Evolutionary conservation across 2,113 vertebrate species (phyloP), one percentile per base, ranked within the genome.

Genomic region (Microcebus ravelobensis): DNA sequence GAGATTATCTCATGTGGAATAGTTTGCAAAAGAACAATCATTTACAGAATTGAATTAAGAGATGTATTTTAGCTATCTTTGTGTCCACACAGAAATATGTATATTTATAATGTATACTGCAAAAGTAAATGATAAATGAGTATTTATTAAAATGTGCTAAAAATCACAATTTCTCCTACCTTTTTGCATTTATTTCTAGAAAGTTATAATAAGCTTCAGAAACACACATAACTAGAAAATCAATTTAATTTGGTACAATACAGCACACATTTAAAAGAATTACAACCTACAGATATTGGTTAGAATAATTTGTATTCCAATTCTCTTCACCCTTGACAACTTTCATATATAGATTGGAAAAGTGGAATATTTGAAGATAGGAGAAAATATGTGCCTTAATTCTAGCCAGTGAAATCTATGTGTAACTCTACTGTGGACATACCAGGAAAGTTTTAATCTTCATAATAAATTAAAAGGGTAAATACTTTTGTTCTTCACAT

Each of bases 111-210:
- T 45, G 20, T 17, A 59, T 42, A 83, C 3, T 63, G 9, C 48
- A 97, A 90, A 27, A 52, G 36, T 77, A 13, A 36, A 79, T 71
- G 21, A 23, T 76, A 81, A 87, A 84, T 79, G 42, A 27, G 11
- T 45, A 67, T 95, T 95, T 90, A 86, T 81, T 97, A 81, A 94
- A 86, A 48, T 45, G 25, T 45, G 31, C 74, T 89, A 25, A 84
- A 85, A 85, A 81, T 94, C 8, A 63, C 18, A 61, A 59, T 65
- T 87, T 92, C 6, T 96, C 8, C 21, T 74, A 2, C 4, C 15
- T 68, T 68, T 90, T 92, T 89, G 23, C 70, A 18, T 80, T 89
- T 81, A 81, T 76, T 85, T 90, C 83, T 89, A 21, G 8, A 39
- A 94, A 34, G 3, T 89, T 85, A 70, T 68, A 70, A 96, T 81